Evolutionary conservation across 2,888 invertebrate species (phyloP), one percentile per base, ranked within the genome.

Genomic region (Yponomeuta cagnagella): DNA sequence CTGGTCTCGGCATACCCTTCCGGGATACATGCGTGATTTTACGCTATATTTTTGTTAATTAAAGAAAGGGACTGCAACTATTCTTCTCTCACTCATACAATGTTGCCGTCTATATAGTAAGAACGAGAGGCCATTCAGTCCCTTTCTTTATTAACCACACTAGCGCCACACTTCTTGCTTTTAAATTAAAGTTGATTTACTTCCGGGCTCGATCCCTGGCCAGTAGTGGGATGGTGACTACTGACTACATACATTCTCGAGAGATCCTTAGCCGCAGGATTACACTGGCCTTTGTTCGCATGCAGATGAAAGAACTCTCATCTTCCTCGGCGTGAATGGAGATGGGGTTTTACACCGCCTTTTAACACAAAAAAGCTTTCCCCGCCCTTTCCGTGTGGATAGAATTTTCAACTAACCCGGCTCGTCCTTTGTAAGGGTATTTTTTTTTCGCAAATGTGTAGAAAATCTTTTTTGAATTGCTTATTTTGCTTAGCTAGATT

Each of bases 241-340:
- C 52, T 9, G 52, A 12, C 52, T 12, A 52, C 52, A 52, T 52
- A 15, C 15, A 15, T 15, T 58, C 52, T 15, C 52, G 15, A 8
- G 15, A 58, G 52, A 58, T 33, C 33, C 65, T 31, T 30, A 33
- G 65, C 10, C 68, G 52, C 69, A 69, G 69, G 69, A 69, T 69
- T 69, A 69, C 69, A 33, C 69, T 30, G 31, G 69, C 58, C 33
- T 69, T 69, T 69, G 69, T 69, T 69, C 52, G 23, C 33, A 31
- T 58, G 52, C 69, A 69, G 69, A 69, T 69, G 58, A 69, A 69
- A 69, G 69, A 69, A 69, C 69, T 58, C 69, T 69, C 69, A 69
- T 69, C 69, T 69, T 30, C 69, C 69, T 30, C 23, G 8, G 33
- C 69, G 12, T 69, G 69, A 69, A 69, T 69, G 69, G 69, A 69